Conservation (phyloP, 2,113 vertebrate species). For the Narcine bancroftii region DNA sequence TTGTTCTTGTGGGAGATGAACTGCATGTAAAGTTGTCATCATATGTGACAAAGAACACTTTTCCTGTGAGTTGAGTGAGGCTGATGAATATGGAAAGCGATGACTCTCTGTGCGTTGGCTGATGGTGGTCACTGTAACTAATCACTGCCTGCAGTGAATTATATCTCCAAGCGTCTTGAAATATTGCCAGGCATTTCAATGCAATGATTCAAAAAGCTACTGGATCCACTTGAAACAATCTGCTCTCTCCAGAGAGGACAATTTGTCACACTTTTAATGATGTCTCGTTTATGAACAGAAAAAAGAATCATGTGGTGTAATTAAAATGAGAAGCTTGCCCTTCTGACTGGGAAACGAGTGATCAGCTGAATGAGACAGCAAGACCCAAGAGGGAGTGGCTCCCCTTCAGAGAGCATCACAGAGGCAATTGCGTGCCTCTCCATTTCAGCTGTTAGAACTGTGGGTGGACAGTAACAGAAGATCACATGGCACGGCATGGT, state of each 20-base stretch:
- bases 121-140: neutral
- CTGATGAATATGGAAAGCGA: neutral
- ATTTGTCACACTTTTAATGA: conserved; percentile 36
- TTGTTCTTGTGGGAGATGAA: neutral
- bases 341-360: neutral
- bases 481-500: too few relatives aligned
- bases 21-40: neutral
- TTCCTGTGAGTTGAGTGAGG: neutral
- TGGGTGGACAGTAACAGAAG: neutral
- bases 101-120: neutral
- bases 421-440: neutral
- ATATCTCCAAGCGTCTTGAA: neutral
- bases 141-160: neutral
- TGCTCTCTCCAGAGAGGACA: neutral
- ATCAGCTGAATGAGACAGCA: neutral
- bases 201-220: neutral
- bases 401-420: neutral
- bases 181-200: neutral
- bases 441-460: too few relatives aligned
- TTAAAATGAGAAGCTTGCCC: neutral
- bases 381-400: neutral
- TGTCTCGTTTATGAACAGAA: conserved; percentile 16
- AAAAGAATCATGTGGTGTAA: conserved; percentile 2
- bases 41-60: neutral
- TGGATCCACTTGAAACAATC: conserved; percentile 26